Base-by-base conservation (phyloP, 2,888 invertebrate species). In the Calliscelio sp. region DNA sequence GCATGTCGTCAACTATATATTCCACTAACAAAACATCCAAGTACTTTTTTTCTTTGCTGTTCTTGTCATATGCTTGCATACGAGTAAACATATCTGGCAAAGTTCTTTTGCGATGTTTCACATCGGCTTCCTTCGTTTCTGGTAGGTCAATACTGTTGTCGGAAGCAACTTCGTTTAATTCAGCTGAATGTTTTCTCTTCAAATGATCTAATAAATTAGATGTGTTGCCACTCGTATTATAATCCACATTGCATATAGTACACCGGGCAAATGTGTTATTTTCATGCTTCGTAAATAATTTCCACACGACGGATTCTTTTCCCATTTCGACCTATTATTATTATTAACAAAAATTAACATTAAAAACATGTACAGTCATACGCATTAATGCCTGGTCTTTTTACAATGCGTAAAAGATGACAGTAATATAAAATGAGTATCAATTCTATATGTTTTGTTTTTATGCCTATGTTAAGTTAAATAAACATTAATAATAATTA, bases 241-340 rank as follows among this genome's bases (percentile, higher is more conserved):
- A 28, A 55, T 55, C 28, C 22, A 2, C 28, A 28, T 28, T 28
- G n/a, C 55, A 55, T 11, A 55, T 24, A 55, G 6, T n/a, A 28
- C n/a, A 55, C 5, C 55, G 55, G 28, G 55, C 28, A 28, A 16
- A 55, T 3, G 1, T 28, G 14, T 3, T 2, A 55, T 55, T 55
- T 6, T 55, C 55, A 14, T 55, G 55, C 28, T 55, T 55, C 5
- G 55, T n/a, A 28, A 55, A 55, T 0, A 55, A 25, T 28, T 55
- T 55, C 25, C 55, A 55, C 2, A 55, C 55, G 28, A 55, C 4
- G 10, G 55, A 55, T 18, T 49, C 49, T 22, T 49, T 22, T 14
- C 49, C 49, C 49, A 49, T 49, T 18, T 20, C 16, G 5, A 49
- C 16, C 20, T 49, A 22, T 18, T 14, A 49, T 49, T 49, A 22